Evolutionary conservation across 2,888 invertebrate species (phyloP).

Genomic region (Stictocephala bisonia): DNA sequence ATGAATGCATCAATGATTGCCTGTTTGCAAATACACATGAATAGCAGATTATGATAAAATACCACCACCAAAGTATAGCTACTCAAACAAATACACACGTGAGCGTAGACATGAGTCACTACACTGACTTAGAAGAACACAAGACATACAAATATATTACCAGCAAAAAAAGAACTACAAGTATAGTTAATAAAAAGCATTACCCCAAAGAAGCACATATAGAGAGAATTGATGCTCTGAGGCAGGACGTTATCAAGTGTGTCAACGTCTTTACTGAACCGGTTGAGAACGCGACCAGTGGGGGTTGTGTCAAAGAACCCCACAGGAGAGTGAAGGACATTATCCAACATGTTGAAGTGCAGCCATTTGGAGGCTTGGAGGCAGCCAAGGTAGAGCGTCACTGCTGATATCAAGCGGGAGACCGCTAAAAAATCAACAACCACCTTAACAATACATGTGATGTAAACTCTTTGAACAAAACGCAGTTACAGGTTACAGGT

Average conservation of each 20-base stretch:
- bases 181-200: too few species aligned
- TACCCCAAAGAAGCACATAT: conserved; percentile 59
- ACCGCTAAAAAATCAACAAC: conserved; percentile 46
- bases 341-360: conserved; percentile 73
- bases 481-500: too few species aligned
- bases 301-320: conserved; percentile 86
- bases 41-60: too few species aligned
- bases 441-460: too few species aligned
- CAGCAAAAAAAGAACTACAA: neutral
- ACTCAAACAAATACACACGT: too few species aligned
- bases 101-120: too few species aligned
- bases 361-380: conserved; percentile 60
- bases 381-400: conserved; percentile 30
- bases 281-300: conserved; percentile 81
- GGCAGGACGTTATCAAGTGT: conserved; percentile 78
- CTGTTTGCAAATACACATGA: too few species aligned
- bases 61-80: too few species aligned
- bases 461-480: too few species aligned
- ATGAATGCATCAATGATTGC: too few species aligned
- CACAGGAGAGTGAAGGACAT: conserved; percentile 75
- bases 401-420: conserved; percentile 22
- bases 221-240: conserved; percentile 78
- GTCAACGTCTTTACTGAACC: conserved; percentile 81
- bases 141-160: too few species aligned
- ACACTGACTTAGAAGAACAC: too few species aligned